Evolutionary conservation across 2,888 invertebrate genomes (phyloP), one percentile per base, ranked within the genome.

Genomic region (Leptinotarsa juncta): DNA sequence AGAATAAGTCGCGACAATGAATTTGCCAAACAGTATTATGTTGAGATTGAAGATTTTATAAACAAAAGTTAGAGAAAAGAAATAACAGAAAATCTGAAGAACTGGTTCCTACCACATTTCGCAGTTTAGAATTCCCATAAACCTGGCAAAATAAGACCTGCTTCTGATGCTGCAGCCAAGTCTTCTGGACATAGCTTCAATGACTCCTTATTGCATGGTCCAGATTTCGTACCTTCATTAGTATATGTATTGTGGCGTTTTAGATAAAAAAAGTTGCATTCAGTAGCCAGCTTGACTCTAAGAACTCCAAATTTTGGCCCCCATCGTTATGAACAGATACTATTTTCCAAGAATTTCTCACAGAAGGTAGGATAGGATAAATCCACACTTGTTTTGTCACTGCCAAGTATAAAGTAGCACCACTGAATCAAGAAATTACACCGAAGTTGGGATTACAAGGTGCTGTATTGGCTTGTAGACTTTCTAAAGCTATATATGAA

Each of bases 21-120:
- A 23, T 67, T 67, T 67, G 60, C 72, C 67, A 72, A 73, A 72
- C 71, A 77, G 68, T 65, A 71, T 14, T 65, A 65, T 42, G 15
- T 2, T 18, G 7, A 70, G 50, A 60, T 62, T 18, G 26, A 23
- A 42, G 42, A 60, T 18, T 70, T 65, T 23, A 3, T 65, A 3
- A 48, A 23, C 15, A 62, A 60, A 23, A 49, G 48, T 16, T 67
- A 20, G 51, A 51, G 48, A 20, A 20, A 49, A n/a, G 51, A 26
- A 26, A 15, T 16, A 7, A 20, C 23, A 16, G 15, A 50, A 16
- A 50, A 23, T 51, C 16, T 12, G 23, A 67, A 67, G 4, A 26
- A n/a, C 23, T 51, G 67, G 51, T 67, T 50, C 3, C 65, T 49
- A 7, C 18, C 49, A 10, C 48, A 65, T 20, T 67, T 26, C 4